Evolutionary conservation across 2,888 invertebrate genomes (phyloP).

Genomic region (Tenthredo amoena): DNA sequence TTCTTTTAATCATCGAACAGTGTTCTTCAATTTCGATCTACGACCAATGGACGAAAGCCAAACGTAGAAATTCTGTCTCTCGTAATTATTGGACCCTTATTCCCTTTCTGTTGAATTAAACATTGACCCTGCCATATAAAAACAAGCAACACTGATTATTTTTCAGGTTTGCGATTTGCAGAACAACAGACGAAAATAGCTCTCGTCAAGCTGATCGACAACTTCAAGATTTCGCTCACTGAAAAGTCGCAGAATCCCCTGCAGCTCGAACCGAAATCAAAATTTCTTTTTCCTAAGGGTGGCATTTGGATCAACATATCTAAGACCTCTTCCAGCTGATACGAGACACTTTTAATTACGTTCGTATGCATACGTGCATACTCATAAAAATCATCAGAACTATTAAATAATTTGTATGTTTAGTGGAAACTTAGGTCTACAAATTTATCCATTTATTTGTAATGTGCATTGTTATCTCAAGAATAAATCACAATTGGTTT

Average conservation of each 20-base stretch:
- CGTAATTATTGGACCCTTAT: neutral
- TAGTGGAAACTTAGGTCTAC: neutral
- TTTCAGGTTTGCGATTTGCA: constrained; percentile 51
- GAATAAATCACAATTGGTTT: neutral
- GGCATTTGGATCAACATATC: constrained; percentile 21
- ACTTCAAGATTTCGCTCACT: constrained; percentile 59
- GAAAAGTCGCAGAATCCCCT: constrained; percentile 11
- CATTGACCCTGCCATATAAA: neutral
- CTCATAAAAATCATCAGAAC: neutral
- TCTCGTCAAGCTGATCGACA: constrained; percentile 61
- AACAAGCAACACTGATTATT: neutral
- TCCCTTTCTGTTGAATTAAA: neutral
- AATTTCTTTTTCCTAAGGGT: neutral
- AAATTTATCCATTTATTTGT: neutral
- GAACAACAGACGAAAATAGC: constrained; percentile 61
- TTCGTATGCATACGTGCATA: constrained; percentile 67
- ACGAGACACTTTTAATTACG: constrained; percentile 78
- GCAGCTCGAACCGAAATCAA: neutral
- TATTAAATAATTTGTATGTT: neutral
- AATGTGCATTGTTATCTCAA: neutral
- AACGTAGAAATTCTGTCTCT: neutral
- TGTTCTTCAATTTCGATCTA: neutral
- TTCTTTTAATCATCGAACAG: neutral
- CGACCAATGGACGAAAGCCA: neutral
- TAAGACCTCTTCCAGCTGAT: neutral